Percentiles rank a stretch among this genome's conserved stretches.
Evolutionary conservation across 1,140 invertebrate species (phyloP).

Genomic region (Antheraea mylitta): DNA sequence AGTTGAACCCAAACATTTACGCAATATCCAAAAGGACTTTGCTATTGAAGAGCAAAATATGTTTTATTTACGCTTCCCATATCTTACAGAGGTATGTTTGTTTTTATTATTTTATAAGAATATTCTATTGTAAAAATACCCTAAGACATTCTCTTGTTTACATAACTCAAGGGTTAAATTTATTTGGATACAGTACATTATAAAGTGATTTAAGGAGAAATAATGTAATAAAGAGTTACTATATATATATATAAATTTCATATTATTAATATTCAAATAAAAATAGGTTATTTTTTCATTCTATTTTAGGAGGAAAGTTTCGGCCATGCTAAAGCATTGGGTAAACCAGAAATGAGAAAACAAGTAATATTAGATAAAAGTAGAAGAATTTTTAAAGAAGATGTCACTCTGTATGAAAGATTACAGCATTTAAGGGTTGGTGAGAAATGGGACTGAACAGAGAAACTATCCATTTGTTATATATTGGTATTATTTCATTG

Average conservation of each 20-base stretch:
- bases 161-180: too few species aligned
- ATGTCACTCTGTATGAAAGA: constrained; percentile 66
- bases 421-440: constrained; percentile 52
- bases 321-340: constrained; percentile 62
- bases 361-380: constrained; percentile 29
- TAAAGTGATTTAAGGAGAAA: background rate
- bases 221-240: background rate
- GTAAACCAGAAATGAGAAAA: constrained; percentile 45
- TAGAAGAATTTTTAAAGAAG: constrained; percentile 57
- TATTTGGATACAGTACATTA: background rate
- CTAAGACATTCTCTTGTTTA: background rate
- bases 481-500: background rate
- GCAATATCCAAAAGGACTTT: constrained; percentile 41
- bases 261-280: background rate
- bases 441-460: constrained; percentile 58
- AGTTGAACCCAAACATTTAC: constrained; percentile 59
- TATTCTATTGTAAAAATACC: background rate
- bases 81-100: constrained; percentile 55
- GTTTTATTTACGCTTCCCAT: constrained; percentile 66
- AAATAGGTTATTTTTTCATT: background rate
- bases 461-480: background rate
- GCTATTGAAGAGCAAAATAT: constrained; percentile 69
- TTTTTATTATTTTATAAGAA: background rate
- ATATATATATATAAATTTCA: too few species aligned
- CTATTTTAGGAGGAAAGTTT: constrained; percentile 58